Conservation (phyloP, 2,113 vertebrate genomes). For the Forbesichthys papilliferus region DNA sequence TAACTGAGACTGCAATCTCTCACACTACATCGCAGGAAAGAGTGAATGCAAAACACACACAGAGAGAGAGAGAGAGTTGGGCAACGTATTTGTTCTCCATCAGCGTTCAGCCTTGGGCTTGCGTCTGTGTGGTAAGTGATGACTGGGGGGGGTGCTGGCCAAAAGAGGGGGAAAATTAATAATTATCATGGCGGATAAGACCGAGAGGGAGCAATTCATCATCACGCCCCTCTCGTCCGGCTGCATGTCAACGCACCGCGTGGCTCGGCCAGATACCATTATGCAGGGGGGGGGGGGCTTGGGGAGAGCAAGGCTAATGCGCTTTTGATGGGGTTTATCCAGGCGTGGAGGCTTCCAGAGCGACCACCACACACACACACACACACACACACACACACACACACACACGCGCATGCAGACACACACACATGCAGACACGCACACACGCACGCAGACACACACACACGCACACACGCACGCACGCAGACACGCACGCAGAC, state of each 20-base stretch:
- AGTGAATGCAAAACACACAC: constrained; percentile 4
- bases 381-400: not conserved
- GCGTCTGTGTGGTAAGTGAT: constrained; percentile 73
- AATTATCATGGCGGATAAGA: constrained; percentile 92
- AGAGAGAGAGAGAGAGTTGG: constrained; percentile 61
- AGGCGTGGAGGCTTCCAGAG: constrained; percentile 90
- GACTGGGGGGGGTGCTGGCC: constrained; percentile 27
- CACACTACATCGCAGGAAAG: too few relatives aligned
- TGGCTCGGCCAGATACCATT: constrained; percentile 93
- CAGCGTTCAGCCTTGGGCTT: constrained; percentile 69
- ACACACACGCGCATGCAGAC: too few relatives aligned
- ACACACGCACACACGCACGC: too few relatives aligned
- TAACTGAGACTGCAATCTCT: too few relatives aligned
- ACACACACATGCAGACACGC: too few relatives aligned
- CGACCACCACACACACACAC: constrained; percentile 74
- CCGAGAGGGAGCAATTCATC: constrained; percentile 95
- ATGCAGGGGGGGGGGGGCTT: constrained; percentile 83
- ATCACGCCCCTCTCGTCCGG: constrained; percentile 81
- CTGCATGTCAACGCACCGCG: constrained; percentile 87
- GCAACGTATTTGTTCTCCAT: constrained; percentile 67
- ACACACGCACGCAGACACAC: too few relatives aligned
- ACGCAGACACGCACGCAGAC: too few relatives aligned
- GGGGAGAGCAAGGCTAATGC: constrained; percentile 88
- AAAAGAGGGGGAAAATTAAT: constrained; percentile 87
- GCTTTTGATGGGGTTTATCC: constrained; percentile 98